Conservation (phyloP, 2,113 vertebrate species). For the Cercocebus atys region DNA sequence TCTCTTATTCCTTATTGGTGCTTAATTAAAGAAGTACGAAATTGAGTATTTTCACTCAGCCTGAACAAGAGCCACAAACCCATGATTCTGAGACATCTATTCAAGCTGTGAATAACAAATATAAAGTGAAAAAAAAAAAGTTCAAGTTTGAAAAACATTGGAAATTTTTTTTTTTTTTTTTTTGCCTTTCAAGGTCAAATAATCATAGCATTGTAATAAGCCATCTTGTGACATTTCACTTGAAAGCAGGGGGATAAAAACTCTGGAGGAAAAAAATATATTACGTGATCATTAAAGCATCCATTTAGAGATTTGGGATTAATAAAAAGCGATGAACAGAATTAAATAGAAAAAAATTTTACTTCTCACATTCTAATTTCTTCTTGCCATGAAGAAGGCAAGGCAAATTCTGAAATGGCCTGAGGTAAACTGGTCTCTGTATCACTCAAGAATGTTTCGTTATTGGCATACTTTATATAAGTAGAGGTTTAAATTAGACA, state of each 20-base stretch:
- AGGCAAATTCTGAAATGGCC: constrained; percentile 11
- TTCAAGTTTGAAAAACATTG: not conserved
- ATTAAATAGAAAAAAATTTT: not conserved
- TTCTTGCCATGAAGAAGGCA: not conserved
- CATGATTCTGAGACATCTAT: not conserved
- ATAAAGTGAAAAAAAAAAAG: not conserved
- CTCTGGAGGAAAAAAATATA: not conserved
- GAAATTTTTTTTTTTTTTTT: not conserved
- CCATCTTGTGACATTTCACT: not conserved
- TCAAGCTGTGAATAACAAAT: constrained; percentile 32
- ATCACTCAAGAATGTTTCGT: not conserved
- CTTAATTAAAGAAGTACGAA: constrained; percentile 32
- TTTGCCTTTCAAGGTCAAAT: not conserved
- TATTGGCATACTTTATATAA: not conserved
- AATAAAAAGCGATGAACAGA: constrained; percentile 5
- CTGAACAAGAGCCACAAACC: not conserved
- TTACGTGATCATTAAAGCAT: not conserved
- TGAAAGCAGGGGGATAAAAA: constrained; percentile 9
- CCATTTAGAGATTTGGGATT: not conserved
- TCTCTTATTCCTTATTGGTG: not conserved
- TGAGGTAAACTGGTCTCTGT: not conserved
- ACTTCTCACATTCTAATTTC: not conserved
- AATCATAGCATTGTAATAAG: not conserved
- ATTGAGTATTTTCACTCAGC: constrained; percentile 17
- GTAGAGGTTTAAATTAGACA: not conserved